Percentiles rank a stretch among this genome's conserved stretches.
phyloP scores from a whole-genome alignment of 1,140 invertebrate genomes.

The Zaprionus inermis region DNA sequence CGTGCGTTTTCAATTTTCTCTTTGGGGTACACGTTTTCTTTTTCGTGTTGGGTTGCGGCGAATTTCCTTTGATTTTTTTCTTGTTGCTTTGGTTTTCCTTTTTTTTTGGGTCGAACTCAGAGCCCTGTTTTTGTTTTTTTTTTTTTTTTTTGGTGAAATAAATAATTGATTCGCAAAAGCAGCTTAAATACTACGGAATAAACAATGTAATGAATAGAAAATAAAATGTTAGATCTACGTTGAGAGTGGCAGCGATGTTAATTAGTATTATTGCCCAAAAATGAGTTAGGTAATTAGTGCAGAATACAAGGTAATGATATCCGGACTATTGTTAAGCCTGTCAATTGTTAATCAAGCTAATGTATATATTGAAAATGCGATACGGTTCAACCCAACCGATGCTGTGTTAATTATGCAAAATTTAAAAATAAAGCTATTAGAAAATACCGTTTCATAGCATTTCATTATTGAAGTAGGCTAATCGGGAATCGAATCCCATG shows the following conservation, averaged over 20 bases:
- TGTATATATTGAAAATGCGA: conserved; percentile 16
- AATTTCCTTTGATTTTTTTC: not conserved
- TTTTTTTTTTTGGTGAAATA: not conserved
- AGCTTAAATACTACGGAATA: conserved; percentile 36
- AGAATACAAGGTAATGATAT: conserved; percentile 7
- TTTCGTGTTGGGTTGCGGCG: conserved; percentile 39
- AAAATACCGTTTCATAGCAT: not conserved
- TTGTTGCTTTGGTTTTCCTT: too few species aligned
- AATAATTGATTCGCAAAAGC: conserved; percentile 51
- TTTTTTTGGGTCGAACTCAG: too few species aligned
- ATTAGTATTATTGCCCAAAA: conserved; percentile 54
- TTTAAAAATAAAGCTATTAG: conserved; percentile 9
- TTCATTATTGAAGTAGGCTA: not conserved
- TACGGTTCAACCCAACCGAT: conserved; percentile 9
- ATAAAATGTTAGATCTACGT: conserved; percentile 8
- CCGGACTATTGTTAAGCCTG: conserved; percentile 15
- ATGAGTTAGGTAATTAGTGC: conserved; percentile 46
- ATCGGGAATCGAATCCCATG: not conserved
- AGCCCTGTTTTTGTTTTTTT: too few species aligned
- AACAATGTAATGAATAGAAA: conserved; percentile 30
- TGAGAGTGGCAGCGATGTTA: conserved; percentile 23
- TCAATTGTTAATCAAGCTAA: conserved; percentile 57
- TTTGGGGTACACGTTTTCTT: not conserved
- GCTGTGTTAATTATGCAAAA: conserved; percentile 46
- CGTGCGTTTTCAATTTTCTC: conserved; percentile 28